These are phyloP conservation scores for Branchipolynoe longqiensis DNA, from an alignment of 2,888 invertebrate species.

Conservation along the genomic window DNA sequence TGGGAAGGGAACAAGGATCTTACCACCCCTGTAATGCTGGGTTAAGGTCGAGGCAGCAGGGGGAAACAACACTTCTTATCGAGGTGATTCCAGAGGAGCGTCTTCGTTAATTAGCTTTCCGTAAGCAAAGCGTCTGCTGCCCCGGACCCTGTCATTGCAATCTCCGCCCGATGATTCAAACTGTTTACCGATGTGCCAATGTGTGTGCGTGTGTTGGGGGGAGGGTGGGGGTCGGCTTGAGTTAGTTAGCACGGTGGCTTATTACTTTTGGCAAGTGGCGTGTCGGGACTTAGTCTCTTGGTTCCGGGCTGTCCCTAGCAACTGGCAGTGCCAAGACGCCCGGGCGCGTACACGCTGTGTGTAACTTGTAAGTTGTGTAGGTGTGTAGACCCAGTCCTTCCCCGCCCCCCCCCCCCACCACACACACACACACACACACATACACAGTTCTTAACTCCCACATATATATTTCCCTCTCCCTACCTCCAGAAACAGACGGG, in stretches of 20 bases:
- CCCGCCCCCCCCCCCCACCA: not conserved
- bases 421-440: not conserved
- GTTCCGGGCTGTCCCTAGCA: not conserved
- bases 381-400: not conserved
- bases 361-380: not conserved
- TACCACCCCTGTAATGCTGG: no score
- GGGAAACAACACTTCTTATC: no score
- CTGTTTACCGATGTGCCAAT: not conserved
- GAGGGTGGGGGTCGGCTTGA: not conserved
- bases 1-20: no score
- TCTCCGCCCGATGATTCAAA: no score
- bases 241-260: not conserved
- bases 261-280: conserved; percentile 2
- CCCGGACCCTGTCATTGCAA: not conserved
- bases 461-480: no score
- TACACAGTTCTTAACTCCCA: no score
- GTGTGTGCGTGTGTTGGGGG: not conserved
- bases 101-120: conserved; percentile 20
- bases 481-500: no score
- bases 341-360: not conserved
- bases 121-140: not conserved
- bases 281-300: not conserved
- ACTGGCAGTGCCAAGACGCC: not conserved
- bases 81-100: no score
- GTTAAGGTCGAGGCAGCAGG: no score